These are phyloP conservation scores for Dendronephthya gigantea DNA, from an alignment of 64 coral and sea anemone species.

Conservation along the genomic window DNA sequence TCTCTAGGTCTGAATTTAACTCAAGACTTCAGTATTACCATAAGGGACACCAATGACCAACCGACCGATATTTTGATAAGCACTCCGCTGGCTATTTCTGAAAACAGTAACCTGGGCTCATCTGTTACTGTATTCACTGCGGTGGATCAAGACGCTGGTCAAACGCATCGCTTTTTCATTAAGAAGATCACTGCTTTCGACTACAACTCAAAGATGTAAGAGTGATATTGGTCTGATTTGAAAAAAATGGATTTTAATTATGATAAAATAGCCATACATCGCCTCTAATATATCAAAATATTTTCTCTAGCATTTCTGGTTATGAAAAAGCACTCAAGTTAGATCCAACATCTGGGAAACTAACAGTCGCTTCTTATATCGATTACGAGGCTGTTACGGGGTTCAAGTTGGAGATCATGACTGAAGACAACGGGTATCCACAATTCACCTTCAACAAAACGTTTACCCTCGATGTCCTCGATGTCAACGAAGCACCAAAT, in stretches of 20 bases:
- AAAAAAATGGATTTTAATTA: too few species aligned
- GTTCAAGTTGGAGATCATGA: slow-evolving; percentile 51
- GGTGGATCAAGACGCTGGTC: slow-evolving; percentile 43
- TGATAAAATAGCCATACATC: too few species aligned
- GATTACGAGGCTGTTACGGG: slow-evolving; percentile 52
- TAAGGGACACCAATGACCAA: slow-evolving; percentile 59
- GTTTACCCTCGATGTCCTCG: slow-evolving; percentile 50
- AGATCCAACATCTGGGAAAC: neutral
- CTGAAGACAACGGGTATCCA: slow-evolving; percentile 63
- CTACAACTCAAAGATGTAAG: neutral
- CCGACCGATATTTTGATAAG: slow-evolving; percentile 46
- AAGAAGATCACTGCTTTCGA: slow-evolving; percentile 33
- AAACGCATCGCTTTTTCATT: slow-evolving; percentile 52
- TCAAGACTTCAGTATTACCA: slow-evolving; percentile 57
- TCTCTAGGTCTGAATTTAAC: slow-evolving; percentile 56
- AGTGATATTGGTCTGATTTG: neutral
- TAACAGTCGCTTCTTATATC: neutral
- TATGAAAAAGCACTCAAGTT: neutral
- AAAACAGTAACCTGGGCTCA: slow-evolving; percentile 50
- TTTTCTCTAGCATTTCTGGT: neutral
- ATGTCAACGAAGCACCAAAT: slow-evolving; percentile 64
- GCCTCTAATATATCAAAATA: neutral
- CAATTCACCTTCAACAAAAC: slow-evolving; percentile 49
- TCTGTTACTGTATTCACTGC: slow-evolving; percentile 37
- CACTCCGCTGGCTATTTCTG: slow-evolving; percentile 34